Evolutionary conservation across 2,888 invertebrate genomes (phyloP).

Genomic region (Rhagium mordax): DNA sequence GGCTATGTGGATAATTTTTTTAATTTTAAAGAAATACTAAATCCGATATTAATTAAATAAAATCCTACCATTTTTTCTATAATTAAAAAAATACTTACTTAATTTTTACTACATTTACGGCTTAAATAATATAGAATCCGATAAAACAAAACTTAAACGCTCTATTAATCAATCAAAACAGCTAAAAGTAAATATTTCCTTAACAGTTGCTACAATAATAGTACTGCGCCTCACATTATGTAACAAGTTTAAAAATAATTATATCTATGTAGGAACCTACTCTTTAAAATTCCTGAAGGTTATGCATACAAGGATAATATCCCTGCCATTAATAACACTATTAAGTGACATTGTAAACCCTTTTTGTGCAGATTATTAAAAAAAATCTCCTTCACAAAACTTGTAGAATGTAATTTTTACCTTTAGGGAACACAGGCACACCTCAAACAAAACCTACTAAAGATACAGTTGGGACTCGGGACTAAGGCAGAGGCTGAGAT

Average conservation of each 20-base stretch:
- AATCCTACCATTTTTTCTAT: too few relatives aligned
- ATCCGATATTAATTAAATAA: too few relatives aligned
- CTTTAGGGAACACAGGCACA: slow-evolving; percentile 58
- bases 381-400: slow-evolving; percentile 25
- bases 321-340: slow-evolving; percentile 20
- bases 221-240: too few relatives aligned
- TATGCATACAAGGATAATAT: not conserved
- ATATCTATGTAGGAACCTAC: not conserved
- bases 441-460: slow-evolving; percentile 67
- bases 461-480: slow-evolving; percentile 67
- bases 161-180: too few relatives aligned
- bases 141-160: too few relatives aligned
- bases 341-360: slow-evolving; percentile 21
- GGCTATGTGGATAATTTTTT: too few relatives aligned
- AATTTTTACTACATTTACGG: too few relatives aligned
- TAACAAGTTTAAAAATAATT: not conserved
- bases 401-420: slow-evolving; percentile 54
- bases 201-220: too few relatives aligned
- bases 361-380: slow-evolving; percentile 31
- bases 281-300: not conserved
- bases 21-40: too few relatives aligned
- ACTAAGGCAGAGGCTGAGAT: slow-evolving; percentile 69
- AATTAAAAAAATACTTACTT: too few relatives aligned
- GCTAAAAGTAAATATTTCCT: too few relatives aligned
- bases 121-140: too few relatives aligned